phyloP scores from a whole-genome alignment of 92 coral and sea anemone species.

The Zoanthus sociatus region DNA sequence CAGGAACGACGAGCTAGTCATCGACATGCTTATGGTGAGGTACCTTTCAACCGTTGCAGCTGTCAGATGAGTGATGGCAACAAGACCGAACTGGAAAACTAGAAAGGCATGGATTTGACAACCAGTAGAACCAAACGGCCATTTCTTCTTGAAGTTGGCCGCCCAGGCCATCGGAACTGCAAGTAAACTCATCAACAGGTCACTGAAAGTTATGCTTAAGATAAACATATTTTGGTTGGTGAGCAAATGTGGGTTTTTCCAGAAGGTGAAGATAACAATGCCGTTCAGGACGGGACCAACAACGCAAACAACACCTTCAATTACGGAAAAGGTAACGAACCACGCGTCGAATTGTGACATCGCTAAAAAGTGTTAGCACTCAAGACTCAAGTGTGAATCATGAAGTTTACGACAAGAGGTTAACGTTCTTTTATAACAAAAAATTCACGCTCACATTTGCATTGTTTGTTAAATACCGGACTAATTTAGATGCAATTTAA shows the following conservation, averaged over 20 bases:
- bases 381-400: background rate
- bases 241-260: constrained; percentile 43
- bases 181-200: constrained; percentile 61
- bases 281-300: constrained; percentile 7
- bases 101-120: constrained; percentile 74
- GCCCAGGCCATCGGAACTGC: constrained; percentile 70
- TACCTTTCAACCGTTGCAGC: constrained; percentile 68
- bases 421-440: background rate
- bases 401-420: background rate
- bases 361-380: no score
- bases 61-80: constrained; percentile 68
- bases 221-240: constrained; percentile 59
- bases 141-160: constrained; percentile 45
- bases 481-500: background rate
- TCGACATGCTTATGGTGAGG: constrained; percentile 60
- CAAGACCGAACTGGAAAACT: constrained; percentile 70
- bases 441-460: background rate
- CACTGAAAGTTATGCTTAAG: constrained; percentile 67
- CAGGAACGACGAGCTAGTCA: constrained; percentile 52
- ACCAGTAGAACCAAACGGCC: constrained; percentile 65
- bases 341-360: background rate
- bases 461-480: background rate
- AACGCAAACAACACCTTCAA: background rate
- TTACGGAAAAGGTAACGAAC: background rate
- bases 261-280: background rate